These are phyloP conservation scores for Drosophila borborema DNA, from an alignment of 2,888 invertebrate species.

Conservation along the genomic window DNA sequence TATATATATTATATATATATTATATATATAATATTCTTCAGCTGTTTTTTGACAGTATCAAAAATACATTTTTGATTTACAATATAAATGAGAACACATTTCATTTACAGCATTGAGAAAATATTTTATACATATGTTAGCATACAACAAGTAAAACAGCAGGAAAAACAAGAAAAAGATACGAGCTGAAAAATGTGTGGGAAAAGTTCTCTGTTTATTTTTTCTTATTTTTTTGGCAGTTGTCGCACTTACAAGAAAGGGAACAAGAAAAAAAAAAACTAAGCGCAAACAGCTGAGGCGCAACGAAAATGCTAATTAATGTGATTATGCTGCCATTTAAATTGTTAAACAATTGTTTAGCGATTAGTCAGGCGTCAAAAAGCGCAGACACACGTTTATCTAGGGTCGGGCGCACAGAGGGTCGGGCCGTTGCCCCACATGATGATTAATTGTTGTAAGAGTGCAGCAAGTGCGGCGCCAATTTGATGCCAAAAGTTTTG, in stretches of 20 bases:
- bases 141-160: slow-evolving; percentile 10
- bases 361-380: slow-evolving; percentile 74
- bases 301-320: slow-evolving; percentile 79
- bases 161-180: slow-evolving; percentile 4
- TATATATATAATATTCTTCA: slow-evolving; percentile 9
- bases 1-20: too few species aligned
- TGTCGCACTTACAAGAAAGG: slow-evolving; percentile 22
- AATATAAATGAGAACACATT: slow-evolving; percentile 23
- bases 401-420: not conserved
- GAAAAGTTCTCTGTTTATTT: slow-evolving; percentile 10
- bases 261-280: slow-evolving; percentile 6
- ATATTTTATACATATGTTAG: slow-evolving; percentile 6
- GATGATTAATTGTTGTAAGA: slow-evolving; percentile 73
- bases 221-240: slow-evolving; percentile 42
- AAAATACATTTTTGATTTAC: slow-evolving; percentile 9
- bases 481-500: slow-evolving; percentile 78
- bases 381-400: slow-evolving; percentile 24
- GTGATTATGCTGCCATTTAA: slow-evolving; percentile 76
- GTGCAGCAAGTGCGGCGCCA: slow-evolving; percentile 63
- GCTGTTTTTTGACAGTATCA: slow-evolving; percentile 20
- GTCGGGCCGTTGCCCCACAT: slow-evolving; percentile 24
- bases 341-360: slow-evolving; percentile 81
- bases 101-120: not conserved
- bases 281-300: slow-evolving; percentile 47
- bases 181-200: slow-evolving; percentile 23